Conservation (phyloP, 2,113 vertebrate genomes). For the Notarius quadriscutis region DNA sequence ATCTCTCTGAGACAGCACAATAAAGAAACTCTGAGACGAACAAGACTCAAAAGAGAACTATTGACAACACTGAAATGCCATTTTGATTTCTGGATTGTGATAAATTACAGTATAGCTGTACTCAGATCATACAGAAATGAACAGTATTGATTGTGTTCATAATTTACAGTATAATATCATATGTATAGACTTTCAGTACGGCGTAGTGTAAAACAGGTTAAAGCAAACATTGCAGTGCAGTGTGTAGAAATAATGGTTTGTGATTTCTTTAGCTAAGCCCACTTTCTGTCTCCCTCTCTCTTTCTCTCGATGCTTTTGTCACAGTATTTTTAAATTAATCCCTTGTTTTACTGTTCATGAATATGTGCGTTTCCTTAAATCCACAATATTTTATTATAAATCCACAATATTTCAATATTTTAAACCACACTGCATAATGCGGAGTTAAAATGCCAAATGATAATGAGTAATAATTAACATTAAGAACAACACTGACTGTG, state of each 20-base stretch:
- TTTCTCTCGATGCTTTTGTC: background rate
- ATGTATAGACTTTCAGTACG: background rate
- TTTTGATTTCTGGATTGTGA: background rate
- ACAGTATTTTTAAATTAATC: conserved; percentile 10
- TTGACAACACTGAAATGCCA: background rate
- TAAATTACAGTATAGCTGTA: background rate
- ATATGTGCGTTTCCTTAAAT: background rate
- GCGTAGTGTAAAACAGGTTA: too few species aligned
- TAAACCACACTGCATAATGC: background rate
- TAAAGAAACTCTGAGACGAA: background rate
- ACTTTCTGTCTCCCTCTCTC: too few species aligned
- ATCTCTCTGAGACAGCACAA: background rate
- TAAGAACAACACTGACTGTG: background rate
- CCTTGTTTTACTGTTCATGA: background rate
- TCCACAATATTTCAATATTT: background rate
- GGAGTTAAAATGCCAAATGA: conserved; percentile 3
- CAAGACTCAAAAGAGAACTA: background rate
- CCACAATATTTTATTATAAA: background rate
- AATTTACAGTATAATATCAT: background rate
- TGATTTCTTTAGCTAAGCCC: background rate
- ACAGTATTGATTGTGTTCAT: background rate
- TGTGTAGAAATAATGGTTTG: background rate
- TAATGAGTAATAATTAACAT: conserved; percentile 1
- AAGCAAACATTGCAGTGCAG: background rate
- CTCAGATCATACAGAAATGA: background rate